A percentile compares a stretch with the other conserved stretches of the same genome.
These are phyloP conservation scores for Drosophila kuntzei DNA, from an alignment of 2,888 invertebrate genomes.

Conservation along the genomic window DNA sequence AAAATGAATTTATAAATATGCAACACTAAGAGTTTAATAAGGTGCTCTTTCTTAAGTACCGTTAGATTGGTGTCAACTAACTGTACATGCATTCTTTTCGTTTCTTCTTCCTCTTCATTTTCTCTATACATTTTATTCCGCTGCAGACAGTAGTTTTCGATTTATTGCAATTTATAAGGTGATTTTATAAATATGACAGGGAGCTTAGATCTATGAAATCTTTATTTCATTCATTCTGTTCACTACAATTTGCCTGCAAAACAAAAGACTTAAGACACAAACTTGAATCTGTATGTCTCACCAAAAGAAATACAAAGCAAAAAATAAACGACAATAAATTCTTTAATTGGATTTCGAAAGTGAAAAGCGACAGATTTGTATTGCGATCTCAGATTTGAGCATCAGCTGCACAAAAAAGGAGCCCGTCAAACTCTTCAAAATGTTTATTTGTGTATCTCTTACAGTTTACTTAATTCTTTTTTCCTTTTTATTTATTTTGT, in stretches of 20 bases:
- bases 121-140: too few relatives aligned
- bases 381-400: slow-evolving; percentile 36
- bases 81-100: too few relatives aligned
- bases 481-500: slow-evolving; percentile 12
- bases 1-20: too few relatives aligned
- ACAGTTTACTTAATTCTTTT: slow-evolving; percentile 53
- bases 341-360: slow-evolving; percentile 73
- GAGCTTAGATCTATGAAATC: too few relatives aligned
- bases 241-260: slow-evolving; percentile 3
- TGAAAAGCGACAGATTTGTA: slow-evolving; percentile 59
- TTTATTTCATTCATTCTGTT: background rate
- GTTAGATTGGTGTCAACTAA: too few relatives aligned
- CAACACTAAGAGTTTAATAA: too few relatives aligned
- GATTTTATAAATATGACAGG: too few relatives aligned
- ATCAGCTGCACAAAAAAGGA: slow-evolving; percentile 67
- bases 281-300: slow-evolving; percentile 21
- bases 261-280: slow-evolving; percentile 52
- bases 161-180: too few relatives aligned
- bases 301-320: slow-evolving; percentile 11
- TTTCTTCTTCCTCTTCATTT: too few relatives aligned
- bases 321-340: slow-evolving; percentile 34
- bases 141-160: too few relatives aligned
- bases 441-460: slow-evolving; percentile 77
- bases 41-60: too few relatives aligned
- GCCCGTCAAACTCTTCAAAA: slow-evolving; percentile 57